Conservation (phyloP, 2,888 invertebrate genomes). For the Heterodera filipjevi region DNA sequence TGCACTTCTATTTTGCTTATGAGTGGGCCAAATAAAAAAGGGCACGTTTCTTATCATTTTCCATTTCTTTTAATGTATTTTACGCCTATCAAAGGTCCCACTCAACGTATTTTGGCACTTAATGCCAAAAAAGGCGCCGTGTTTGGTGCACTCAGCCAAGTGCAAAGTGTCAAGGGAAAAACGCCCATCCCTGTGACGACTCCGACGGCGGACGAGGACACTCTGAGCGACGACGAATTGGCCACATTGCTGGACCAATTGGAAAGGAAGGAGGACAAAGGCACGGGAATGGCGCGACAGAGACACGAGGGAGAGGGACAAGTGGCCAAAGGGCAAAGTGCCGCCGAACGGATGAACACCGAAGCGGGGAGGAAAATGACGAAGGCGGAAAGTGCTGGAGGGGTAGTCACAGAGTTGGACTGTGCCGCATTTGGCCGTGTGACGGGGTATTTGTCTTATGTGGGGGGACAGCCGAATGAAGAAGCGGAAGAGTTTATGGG, state of each 20-base stretch:
- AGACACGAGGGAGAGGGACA: not conserved
- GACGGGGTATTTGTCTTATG: constrained; percentile 15
- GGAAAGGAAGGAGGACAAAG: constrained; percentile 1
- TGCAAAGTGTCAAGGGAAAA: not conserved
- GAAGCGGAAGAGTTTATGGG: constrained; percentile 24
- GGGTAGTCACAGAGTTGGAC: constrained; percentile 10
- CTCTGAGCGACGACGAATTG: constrained; percentile 22
- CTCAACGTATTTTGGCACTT: constrained; percentile 27
- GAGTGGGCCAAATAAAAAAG: too few relatives aligned
- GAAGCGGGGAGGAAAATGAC: not conserved
- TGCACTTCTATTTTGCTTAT: not conserved
- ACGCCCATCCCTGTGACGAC: not conserved
- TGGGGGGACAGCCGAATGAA: constrained; percentile 12
- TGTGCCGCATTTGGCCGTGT: constrained; percentile 16
- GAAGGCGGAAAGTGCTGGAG: not conserved
- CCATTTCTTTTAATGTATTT: not conserved
- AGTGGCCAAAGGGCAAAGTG: not conserved
- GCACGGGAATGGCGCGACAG: not conserved
- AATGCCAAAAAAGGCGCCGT: constrained; percentile 19
- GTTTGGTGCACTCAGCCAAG: constrained; percentile 19
- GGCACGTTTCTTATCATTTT: too few relatives aligned
- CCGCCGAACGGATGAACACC: not conserved
- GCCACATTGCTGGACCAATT: constrained; percentile 21
- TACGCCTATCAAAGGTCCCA: constrained; percentile 23
- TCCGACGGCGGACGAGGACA: not conserved